These are phyloP conservation scores for Ibycter americanus DNA, from an alignment of 2,797 vertebrate species.

Conservation along the genomic window DNA sequence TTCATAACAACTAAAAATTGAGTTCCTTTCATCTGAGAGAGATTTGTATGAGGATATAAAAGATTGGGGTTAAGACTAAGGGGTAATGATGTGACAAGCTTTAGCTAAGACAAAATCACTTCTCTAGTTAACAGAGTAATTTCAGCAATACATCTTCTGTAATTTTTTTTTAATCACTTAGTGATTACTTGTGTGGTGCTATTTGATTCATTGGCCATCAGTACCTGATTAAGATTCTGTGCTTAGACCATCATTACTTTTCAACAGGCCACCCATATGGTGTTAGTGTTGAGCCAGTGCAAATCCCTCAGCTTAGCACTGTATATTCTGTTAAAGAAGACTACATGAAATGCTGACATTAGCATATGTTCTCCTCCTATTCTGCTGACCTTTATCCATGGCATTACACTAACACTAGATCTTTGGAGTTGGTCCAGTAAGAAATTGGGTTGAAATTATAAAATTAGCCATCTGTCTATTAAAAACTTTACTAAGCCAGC, in stretches of 20 bases:
- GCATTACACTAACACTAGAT: constrained; percentile 70
- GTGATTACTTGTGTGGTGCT: constrained; percentile 81
- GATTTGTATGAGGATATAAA: constrained; percentile 36
- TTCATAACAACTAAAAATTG: background rate
- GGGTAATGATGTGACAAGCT: constrained; percentile 27
- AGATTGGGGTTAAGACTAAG: constrained; percentile 13
- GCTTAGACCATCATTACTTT: constrained; percentile 84
- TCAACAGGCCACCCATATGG: constrained; percentile 92
- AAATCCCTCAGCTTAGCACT: constrained; percentile 89
- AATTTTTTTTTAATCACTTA: constrained; percentile 83
- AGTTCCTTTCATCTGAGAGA: background rate
- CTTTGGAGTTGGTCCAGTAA: constrained; percentile 73
- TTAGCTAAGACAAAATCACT: constrained; percentile 58
- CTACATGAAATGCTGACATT: constrained; percentile 82
- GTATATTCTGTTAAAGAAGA: constrained; percentile 83
- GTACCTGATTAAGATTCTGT: constrained; percentile 77
- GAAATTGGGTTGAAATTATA: constrained; percentile 79
- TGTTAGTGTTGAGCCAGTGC: constrained; percentile 87
- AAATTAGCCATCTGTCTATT: constrained; percentile 81
- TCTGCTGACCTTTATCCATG: constrained; percentile 75
- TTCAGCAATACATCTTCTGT: constrained; percentile 79
- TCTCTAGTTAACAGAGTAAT: constrained; percentile 64
- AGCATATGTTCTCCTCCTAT: constrained; percentile 81
- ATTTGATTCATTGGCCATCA: constrained; percentile 84
- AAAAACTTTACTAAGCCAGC: constrained; percentile 66